A percentile compares a stretch with the other conserved stretches of the same genome.
These are phyloP conservation scores for Campoplex nolae DNA, from an alignment of 2,888 invertebrate genomes.

Conservation along the genomic window DNA sequence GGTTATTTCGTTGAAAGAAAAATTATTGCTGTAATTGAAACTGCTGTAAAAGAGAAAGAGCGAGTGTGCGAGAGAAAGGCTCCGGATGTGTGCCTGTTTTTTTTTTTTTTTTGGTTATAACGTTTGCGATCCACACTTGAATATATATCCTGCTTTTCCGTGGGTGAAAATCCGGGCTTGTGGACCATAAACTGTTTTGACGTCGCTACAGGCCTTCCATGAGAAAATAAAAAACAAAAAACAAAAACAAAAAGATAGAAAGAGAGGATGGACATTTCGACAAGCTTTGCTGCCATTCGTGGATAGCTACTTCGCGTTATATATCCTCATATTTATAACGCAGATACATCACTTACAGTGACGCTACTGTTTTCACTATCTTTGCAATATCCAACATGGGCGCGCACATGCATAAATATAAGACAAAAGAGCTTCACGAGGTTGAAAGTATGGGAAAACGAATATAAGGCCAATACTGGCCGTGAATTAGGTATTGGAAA, in stretches of 20 bases:
- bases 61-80: neutral
- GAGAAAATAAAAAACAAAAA: neutral
- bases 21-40: conserved; percentile 68
- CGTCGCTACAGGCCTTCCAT: conserved; percentile 52
- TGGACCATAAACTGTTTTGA: conserved; percentile 65
- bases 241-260: neutral
- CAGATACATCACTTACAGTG: conserved; percentile 68
- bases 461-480: conserved; percentile 37
- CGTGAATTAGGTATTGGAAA: conserved; percentile 67
- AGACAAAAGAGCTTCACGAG: neutral
- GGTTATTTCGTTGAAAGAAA: conserved; percentile 55
- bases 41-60: conserved; percentile 33
- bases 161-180: conserved; percentile 45
- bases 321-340: conserved; percentile 65
- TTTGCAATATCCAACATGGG: conserved; percentile 35
- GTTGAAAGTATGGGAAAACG: neutral
- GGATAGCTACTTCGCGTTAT: conserved; percentile 45
- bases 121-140: conserved; percentile 23
- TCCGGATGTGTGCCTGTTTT: conserved; percentile 16
- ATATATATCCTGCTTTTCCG: conserved; percentile 34
- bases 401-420: conserved; percentile 21
- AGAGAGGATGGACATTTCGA: conserved; percentile 19
- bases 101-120: conserved; percentile 26
- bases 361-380: conserved; percentile 42
- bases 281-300: conserved; percentile 20